Percentiles rank a stretch among this genome's conserved stretches.
phyloP scores from a whole-genome alignment of 2,888 invertebrate genomes.

The Oscheius sp. region DNA sequence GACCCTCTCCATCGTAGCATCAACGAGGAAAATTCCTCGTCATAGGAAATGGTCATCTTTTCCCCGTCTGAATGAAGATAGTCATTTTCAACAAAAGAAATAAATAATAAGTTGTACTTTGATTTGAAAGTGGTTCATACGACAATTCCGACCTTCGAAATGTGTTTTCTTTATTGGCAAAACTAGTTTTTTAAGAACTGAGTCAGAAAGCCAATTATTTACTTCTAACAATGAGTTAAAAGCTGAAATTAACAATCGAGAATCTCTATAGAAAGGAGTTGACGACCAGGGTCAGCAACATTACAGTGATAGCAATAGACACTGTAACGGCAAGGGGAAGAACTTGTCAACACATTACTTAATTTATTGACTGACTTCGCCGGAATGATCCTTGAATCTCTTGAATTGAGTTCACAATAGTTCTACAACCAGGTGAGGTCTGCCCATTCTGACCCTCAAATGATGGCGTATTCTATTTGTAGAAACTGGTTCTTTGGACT shows the following conservation, averaged over 20 bases:
- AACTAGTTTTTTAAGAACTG: slow-evolving; percentile 24
- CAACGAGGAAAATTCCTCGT: slow-evolving; percentile 68
- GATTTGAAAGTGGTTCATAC: slow-evolving; percentile 8
- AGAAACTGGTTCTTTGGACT: slow-evolving; percentile 6
- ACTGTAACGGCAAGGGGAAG: slow-evolving; percentile 16
- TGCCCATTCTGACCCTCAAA: background rate
- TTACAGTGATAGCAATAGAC: slow-evolving; percentile 26
- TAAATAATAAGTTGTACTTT: slow-evolving; percentile 4
- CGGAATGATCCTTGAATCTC: background rate
- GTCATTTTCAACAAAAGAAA: background rate
- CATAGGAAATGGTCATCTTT: slow-evolving; percentile 67
- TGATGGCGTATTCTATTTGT: slow-evolving; percentile 9
- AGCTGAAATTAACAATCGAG: background rate
- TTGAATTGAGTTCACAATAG: background rate
- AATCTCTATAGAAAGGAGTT: slow-evolving; percentile 1
- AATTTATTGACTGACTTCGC: slow-evolving; percentile 10
- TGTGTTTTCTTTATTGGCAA: slow-evolving; percentile 14
- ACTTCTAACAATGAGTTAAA: slow-evolving; percentile 2
- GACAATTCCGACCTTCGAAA: slow-evolving; percentile 1
- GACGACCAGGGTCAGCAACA: slow-evolving; percentile 12
- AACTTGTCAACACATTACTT: slow-evolving; percentile 17
- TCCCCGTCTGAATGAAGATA: background rate
- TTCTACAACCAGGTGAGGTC: background rate
- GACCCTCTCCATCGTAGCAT: slow-evolving; percentile 69
- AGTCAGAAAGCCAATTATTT: slow-evolving; percentile 24